These are phyloP conservation scores for Drosophila recens DNA, from an alignment of 2,888 invertebrate species.

Conservation along the genomic window DNA sequence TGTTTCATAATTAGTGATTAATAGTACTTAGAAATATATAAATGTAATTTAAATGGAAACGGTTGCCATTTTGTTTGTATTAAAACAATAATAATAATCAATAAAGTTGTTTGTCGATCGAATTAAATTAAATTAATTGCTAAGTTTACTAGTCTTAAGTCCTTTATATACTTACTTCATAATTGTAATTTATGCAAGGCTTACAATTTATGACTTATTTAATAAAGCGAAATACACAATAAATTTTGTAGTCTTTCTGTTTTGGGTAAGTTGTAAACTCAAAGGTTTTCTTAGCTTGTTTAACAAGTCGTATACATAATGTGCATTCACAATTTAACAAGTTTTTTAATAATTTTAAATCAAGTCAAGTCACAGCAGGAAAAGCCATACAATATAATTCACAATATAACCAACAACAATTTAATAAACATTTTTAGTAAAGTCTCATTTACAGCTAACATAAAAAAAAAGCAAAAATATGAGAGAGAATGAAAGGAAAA, in stretches of 20 bases:
- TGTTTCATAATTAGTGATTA: slow-evolving; percentile 44
- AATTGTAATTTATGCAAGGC: slow-evolving; percentile 36
- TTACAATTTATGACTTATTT: slow-evolving; percentile 40
- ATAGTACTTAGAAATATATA: slow-evolving; percentile 5
- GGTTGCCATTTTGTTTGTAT: slow-evolving; percentile 59
- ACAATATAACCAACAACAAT: not conserved
- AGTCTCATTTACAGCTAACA: slow-evolving; percentile 61
- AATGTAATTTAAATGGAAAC: slow-evolving; percentile 54
- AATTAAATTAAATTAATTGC: slow-evolving; percentile 30
- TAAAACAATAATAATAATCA: slow-evolving; percentile 23
- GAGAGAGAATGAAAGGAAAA: slow-evolving; percentile 12
- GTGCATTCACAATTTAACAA: slow-evolving; percentile 38
- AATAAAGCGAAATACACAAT: slow-evolving; percentile 31
- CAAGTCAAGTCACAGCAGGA: not conserved
- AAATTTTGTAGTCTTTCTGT: not conserved
- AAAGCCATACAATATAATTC: slow-evolving; percentile 18
- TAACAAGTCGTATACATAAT: slow-evolving; percentile 27
- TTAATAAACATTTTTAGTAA: slow-evolving; percentile 48
- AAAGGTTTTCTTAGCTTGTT: not conserved
- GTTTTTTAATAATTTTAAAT: slow-evolving; percentile 56
- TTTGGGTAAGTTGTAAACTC: not conserved
- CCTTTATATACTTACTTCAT: slow-evolving; percentile 20
- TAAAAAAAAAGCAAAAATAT: slow-evolving; percentile 18
- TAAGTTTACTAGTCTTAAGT: slow-evolving; percentile 23
- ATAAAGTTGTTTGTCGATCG: slow-evolving; percentile 46